These are phyloP conservation scores for Andrena trimmerana DNA, from an alignment of 2,888 invertebrate species.

Conservation along the genomic window DNA sequence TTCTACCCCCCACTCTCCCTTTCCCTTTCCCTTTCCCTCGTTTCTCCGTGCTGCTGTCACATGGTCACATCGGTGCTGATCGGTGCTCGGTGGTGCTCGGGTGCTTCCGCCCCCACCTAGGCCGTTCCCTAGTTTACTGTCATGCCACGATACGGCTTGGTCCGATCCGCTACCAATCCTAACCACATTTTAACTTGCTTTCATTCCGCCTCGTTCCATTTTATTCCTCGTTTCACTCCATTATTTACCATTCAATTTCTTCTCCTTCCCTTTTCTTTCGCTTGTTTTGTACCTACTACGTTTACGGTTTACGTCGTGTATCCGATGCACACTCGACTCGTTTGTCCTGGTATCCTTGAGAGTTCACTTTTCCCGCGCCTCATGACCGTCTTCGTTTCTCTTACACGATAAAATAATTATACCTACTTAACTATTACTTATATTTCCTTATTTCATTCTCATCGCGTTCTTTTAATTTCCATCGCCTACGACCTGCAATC, in stretches of 20 bases:
- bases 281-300: background rate
- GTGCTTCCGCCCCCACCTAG: background rate
- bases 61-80: background rate
- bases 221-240: background rate
- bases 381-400: no score
- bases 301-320: background rate
- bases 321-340: no score
- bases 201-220: slow-evolving; percentile 5
- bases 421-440: no score
- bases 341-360: no score
- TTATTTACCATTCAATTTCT: background rate
- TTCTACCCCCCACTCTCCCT: slow-evolving; percentile 2
- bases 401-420: no score
- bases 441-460: no score
- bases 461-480: no score
- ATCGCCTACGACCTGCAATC: no score
- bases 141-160: slow-evolving; percentile 16
- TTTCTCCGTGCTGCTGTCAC: slow-evolving; percentile 15
- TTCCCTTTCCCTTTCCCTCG: background rate
- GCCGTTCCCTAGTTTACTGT: background rate
- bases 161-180: slow-evolving; percentile 42
- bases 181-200: slow-evolving; percentile 27
- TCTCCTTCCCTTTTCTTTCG: background rate
- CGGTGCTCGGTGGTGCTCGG: slow-evolving; percentile 9
- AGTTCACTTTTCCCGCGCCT: no score